Evolutionary conservation across 2,888 invertebrate genomes (phyloP).

Genomic region (Heliconius sara): DNA sequence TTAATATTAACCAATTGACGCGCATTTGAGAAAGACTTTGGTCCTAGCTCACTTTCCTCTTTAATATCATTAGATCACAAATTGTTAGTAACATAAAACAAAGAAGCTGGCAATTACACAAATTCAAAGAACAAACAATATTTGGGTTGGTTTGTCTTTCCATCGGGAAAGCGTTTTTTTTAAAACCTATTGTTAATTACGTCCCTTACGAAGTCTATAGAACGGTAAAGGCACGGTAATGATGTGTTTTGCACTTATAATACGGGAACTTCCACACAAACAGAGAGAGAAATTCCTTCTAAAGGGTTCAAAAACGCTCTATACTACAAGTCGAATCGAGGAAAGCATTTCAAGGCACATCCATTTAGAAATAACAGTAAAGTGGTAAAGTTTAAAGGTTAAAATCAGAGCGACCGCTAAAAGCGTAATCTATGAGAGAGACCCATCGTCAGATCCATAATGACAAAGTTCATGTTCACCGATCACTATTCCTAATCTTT

Average conservation of each 20-base stretch:
- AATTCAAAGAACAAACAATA: conserved; percentile 68
- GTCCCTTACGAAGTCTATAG: conserved; percentile 84
- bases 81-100: conserved; percentile 57
- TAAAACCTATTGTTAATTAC: conserved; percentile 82
- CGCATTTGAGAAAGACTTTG: conserved; percentile 66
- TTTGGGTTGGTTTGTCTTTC: conserved; percentile 64
- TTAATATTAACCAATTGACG: conserved; percentile 73
- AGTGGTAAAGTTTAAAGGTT: conserved; percentile 61
- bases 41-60: conserved; percentile 71
- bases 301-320: conserved; percentile 82
- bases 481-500: conserved; percentile 40
- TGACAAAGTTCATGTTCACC: conserved; percentile 47
- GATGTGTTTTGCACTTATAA: conserved; percentile 82
- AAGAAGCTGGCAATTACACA: conserved; percentile 69
- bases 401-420: conserved; percentile 75
- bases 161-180: conserved; percentile 66
- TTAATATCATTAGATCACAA: conserved; percentile 52
- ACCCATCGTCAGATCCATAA: conserved; percentile 50
- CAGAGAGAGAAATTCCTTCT: conserved; percentile 79
- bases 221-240: conserved; percentile 84
- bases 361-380: conserved; percentile 82
- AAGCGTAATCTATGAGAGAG: conserved; percentile 71
- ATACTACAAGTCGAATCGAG: conserved; percentile 80
- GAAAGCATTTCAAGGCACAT: conserved; percentile 84
- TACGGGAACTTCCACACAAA: conserved; percentile 77